These are phyloP conservation scores for Celastrina argiolus DNA, from an alignment of 2,888 invertebrate species.

Conservation along the genomic window DNA sequence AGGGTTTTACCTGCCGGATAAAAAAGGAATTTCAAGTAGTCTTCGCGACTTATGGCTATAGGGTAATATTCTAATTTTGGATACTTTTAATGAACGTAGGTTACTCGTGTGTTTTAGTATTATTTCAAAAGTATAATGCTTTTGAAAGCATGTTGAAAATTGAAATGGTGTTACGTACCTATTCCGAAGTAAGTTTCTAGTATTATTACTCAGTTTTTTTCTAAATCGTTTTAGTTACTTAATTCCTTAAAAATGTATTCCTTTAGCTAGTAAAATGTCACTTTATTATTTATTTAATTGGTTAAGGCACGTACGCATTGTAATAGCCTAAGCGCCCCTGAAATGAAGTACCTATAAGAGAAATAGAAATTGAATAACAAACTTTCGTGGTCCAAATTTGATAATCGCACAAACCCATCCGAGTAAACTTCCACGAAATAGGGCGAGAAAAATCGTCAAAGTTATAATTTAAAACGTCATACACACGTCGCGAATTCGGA, in stretches of 20 bases:
- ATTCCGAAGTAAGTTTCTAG: no score
- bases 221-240: no score
- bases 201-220: no score
- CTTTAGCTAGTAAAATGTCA: no score
- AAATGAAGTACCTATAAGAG: background rate
- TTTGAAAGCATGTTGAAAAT: no score
- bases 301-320: no score
- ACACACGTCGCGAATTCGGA: conserved; percentile 21
- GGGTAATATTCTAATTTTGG: conserved; percentile 10
- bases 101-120: background rate
- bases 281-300: no score
- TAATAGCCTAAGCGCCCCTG: no score
- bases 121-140: background rate
- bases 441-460: conserved; percentile 18
- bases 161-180: no score
- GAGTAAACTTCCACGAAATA: background rate
- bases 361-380: background rate
- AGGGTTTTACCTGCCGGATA: conserved; percentile 24
- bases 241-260: no score
- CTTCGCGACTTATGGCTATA: background rate
- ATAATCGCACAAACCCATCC: conserved; percentile 4
- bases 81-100: conserved; percentile 1
- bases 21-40: conserved; percentile 12
- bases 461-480: conserved; percentile 22
- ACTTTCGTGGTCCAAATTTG: background rate